These are phyloP conservation scores for Scaptomyza polygonia DNA, from an alignment of 2,888 invertebrate genomes.

Conservation along the genomic window DNA sequence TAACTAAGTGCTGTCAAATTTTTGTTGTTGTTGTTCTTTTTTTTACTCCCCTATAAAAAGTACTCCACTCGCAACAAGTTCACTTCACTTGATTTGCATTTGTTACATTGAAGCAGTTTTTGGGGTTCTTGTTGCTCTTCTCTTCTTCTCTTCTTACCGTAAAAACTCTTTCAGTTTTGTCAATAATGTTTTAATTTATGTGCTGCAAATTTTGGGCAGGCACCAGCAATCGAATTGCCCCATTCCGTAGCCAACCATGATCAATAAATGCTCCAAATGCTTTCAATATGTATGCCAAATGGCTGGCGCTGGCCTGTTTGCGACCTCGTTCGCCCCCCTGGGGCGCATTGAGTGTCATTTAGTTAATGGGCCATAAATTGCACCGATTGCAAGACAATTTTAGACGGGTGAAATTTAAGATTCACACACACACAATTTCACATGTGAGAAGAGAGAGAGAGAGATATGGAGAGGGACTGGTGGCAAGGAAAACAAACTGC, in stretches of 20 bases:
- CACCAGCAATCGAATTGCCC: constrained; percentile 38
- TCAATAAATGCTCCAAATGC: constrained; percentile 23
- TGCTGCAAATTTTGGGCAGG: constrained; percentile 50
- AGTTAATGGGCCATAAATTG: constrained; percentile 74
- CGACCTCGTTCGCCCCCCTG: constrained; percentile 45
- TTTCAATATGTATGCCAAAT: constrained; percentile 12
- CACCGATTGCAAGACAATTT: constrained; percentile 38
- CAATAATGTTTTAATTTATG: constrained; percentile 75
- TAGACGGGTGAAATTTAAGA: constrained; percentile 40
- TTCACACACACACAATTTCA: constrained; percentile 5
- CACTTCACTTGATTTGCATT: constrained; percentile 57
- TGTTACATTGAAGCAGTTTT: constrained; percentile 28
- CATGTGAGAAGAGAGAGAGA: neutral
- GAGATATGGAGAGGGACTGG: neutral
- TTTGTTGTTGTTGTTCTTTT: too few species aligned
- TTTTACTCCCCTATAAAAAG: neutral
- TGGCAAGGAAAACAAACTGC: neutral
- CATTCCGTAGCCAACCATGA: constrained; percentile 20
- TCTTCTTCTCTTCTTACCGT: neutral
- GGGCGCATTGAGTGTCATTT: constrained; percentile 71
- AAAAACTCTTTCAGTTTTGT: neutral
- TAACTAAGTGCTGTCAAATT: constrained; percentile 67
- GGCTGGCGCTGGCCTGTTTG: constrained; percentile 7
- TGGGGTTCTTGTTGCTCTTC: neutral
- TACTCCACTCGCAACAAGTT: neutral